Percentiles rank a stretch among this genome's conserved stretches.
Conservation (phyloP, 1,140 invertebrate species). For the Dysdera silvatica region DNA sequence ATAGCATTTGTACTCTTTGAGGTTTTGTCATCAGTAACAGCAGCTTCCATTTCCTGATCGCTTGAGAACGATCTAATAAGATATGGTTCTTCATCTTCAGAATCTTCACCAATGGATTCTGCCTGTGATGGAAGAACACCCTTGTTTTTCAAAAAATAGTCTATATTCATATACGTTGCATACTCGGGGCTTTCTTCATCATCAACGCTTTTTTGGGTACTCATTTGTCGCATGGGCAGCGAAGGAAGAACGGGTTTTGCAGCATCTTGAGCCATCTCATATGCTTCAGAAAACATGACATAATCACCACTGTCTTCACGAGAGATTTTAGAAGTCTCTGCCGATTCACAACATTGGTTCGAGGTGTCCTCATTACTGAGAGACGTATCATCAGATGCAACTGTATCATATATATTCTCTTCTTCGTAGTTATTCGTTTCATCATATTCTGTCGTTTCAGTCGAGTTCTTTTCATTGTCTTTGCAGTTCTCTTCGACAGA, state of each 20-base stretch:
- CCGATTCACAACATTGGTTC: not conserved
- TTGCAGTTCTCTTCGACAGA: too few relatives aligned
- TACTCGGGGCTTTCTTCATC: conserved; percentile 25
- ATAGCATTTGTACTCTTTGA: conserved; percentile 29
- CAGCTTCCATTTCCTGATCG: conserved; percentile 38
- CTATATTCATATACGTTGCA: conserved; percentile 79
- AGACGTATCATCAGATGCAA: conserved; percentile 31
- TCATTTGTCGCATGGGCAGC: conserved; percentile 11
- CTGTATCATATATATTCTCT: conserved; percentile 35
- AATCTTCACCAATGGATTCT: conserved; percentile 23
- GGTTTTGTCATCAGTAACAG: conserved; percentile 26
- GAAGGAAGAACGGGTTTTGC: conserved; percentile 3
- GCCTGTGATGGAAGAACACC: not conserved
- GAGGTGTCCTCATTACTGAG: not conserved
- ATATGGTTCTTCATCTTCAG: conserved; percentile 38
- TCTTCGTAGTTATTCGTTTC: conserved; percentile 23
- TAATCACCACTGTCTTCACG: conserved; percentile 17
- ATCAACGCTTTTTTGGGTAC: conserved; percentile 23
- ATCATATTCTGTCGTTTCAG: too few relatives aligned
- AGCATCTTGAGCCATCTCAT: not conserved
- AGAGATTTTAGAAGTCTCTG: not conserved
- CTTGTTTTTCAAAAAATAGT: conserved; percentile 71
- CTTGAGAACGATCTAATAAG: conserved; percentile 40
- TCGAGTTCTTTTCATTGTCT: too few relatives aligned
- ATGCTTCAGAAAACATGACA: conserved; percentile 27